Percentiles rank a stretch among this genome's conserved stretches.
Evolutionary conservation across 2,797 vertebrate genomes (phyloP).

Genomic region (Lycodopsis pacificus): DNA sequence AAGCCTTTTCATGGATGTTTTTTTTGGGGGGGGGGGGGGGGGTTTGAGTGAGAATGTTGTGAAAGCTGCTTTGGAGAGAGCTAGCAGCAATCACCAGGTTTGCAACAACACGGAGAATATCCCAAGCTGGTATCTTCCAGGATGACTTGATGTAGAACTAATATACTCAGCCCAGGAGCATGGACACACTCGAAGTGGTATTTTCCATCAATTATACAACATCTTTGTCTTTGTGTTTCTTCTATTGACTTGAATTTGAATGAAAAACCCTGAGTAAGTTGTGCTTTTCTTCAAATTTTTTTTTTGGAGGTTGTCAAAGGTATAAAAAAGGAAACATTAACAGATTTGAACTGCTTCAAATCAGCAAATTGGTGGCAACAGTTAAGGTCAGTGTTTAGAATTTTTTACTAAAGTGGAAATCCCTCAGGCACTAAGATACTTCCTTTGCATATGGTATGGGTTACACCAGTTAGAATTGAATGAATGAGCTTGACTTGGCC

Average conservation of each 20-base stretch:
- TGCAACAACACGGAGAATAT: conserved; percentile 55
- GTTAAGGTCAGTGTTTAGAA: neutral
- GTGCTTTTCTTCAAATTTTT: neutral
- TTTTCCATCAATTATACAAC: conserved; percentile 11
- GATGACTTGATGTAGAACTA: conserved; percentile 42
- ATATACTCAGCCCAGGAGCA: conserved; percentile 31
- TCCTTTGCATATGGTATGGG: conserved; percentile 4
- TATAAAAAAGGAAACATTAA: neutral
- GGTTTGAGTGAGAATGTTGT: conserved; percentile 34
- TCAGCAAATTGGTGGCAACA: conserved; percentile 6
- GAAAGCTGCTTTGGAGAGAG: conserved; percentile 66
- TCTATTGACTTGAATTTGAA: conserved; percentile 19
- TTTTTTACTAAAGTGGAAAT: neutral
- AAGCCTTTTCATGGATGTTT: conserved; percentile 50
- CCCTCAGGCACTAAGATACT: neutral
- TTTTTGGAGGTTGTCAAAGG: neutral
- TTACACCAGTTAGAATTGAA: conserved; percentile 2
- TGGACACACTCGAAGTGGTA: conserved; percentile 1
- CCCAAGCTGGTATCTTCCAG: conserved; percentile 13
- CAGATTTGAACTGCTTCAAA: neutral
- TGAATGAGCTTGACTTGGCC: conserved; percentile 8
- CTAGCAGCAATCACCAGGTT: conserved; percentile 69
- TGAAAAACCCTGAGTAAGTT: neutral
- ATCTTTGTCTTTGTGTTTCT: neutral
- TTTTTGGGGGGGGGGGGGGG: neutral